These are phyloP conservation scores for Marcusenius ussheri DNA, from an alignment of 2,113 vertebrate species.

Conservation along the genomic window DNA sequence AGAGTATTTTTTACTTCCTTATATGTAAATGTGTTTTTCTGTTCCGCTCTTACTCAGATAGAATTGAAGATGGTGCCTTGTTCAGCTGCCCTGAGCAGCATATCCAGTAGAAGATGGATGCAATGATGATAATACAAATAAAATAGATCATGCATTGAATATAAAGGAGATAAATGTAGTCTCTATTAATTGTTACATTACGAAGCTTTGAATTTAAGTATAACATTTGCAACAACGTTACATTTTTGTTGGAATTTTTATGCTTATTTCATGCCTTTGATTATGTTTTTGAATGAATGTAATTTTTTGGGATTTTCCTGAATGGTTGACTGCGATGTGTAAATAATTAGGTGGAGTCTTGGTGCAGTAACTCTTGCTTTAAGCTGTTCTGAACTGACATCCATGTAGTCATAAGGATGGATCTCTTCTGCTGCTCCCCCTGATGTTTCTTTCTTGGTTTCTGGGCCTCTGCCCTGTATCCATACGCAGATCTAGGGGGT, in stretches of 20 bases:
- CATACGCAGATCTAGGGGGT: too few relatives aligned
- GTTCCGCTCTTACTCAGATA: not conserved
- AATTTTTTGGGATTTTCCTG: not conserved
- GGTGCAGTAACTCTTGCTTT: not conserved
- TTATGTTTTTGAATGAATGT: not conserved
- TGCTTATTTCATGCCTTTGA: not conserved
- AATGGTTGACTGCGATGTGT: not conserved
- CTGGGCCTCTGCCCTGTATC: not conserved
- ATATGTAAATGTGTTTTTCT: not conserved
- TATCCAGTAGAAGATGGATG: not conserved
- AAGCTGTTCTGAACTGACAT: not conserved
- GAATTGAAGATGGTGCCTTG: not conserved
- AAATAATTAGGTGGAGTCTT: not conserved
- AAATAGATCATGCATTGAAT: not conserved
- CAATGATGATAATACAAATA: not conserved
- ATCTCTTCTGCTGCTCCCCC: not conserved
- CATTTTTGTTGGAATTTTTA: not conserved
- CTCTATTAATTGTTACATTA: not conserved
- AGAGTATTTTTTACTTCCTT: not conserved
- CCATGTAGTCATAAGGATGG: not conserved
- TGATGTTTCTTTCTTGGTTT: not conserved
- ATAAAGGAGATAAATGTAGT: not conserved
- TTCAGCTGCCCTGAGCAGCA: not conserved
- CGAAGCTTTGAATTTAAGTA: not conserved
- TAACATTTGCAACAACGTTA: not conserved